Percentiles rank a stretch among this genome's conserved stretches.
phyloP scores from a whole-genome alignment of 2,113 vertebrate genomes.

The Ophiodon elongatus region DNA sequence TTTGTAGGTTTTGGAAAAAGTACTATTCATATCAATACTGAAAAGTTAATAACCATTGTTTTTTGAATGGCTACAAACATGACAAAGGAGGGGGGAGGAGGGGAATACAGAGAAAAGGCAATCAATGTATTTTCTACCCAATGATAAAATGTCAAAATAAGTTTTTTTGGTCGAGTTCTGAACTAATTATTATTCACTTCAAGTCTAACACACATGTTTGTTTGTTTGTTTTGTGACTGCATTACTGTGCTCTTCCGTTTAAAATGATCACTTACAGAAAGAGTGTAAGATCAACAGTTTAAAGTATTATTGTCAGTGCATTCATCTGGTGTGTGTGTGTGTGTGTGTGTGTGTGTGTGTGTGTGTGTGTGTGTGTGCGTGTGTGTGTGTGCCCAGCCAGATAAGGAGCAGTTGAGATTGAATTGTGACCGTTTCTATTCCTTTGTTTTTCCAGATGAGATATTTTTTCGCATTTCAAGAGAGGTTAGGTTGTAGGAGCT shows the following conservation, averaged over 20 bases:
- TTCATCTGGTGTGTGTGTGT: constrained; percentile 2
- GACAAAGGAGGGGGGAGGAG: not conserved
- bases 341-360: not conserved
- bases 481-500: not conserved
- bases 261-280: not conserved
- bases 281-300: not conserved
- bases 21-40: not conserved
- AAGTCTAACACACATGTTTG: no score
- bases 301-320: not conserved
- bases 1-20: not conserved
- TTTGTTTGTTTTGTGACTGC: not conserved
- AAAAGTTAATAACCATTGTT: not conserved
- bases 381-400: not conserved
- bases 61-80: not conserved
- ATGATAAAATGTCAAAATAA: not conserved
- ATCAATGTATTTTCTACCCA: not conserved
- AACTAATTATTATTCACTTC: not conserved
- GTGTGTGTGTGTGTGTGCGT: not conserved
- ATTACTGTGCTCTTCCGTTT: not conserved
- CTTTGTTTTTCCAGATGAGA: not conserved
- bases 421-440: not conserved
- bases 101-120: not conserved
- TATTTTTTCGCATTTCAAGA: not conserved
- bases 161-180: not conserved
- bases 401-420: not conserved